phyloP scores from a whole-genome alignment of 2,113 vertebrate species.

The Engraulis encrasicolus region DNA sequence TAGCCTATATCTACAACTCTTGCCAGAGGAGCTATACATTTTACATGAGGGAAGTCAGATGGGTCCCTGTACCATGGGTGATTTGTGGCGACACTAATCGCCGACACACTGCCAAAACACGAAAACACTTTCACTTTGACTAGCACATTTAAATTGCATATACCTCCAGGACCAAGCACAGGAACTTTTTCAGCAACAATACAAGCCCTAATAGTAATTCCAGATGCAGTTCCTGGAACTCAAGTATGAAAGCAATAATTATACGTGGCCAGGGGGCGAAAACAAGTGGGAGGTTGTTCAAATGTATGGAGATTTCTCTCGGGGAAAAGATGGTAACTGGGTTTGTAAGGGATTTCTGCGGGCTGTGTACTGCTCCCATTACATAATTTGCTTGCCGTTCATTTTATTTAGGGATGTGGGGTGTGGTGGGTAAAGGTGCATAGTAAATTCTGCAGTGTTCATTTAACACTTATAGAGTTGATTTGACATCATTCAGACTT shows the following conservation, averaged over 20 bases:
- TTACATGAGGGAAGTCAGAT: neutral
- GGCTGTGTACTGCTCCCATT: conserved; percentile 45
- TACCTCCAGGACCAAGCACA: neutral
- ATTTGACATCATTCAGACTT: too few species aligned
- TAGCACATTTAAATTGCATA: neutral
- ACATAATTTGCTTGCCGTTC: conserved; percentile 50
- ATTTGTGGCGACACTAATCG: neutral
- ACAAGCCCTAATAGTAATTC: conserved; percentile 7
- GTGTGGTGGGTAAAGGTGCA: too few species aligned
- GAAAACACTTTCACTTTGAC: conserved; percentile 3
- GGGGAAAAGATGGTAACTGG: conserved; percentile 33
- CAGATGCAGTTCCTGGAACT: conserved; percentile 33
- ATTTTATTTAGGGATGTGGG: conserved; percentile 29
- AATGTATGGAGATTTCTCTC: conserved; percentile 37
- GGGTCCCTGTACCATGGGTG: neutral
- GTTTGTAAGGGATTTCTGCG: conserved; percentile 26
- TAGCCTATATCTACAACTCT: too few species aligned
- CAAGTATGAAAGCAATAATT: conserved; percentile 36
- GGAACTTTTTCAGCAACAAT: conserved; percentile 17
- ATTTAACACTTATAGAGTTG: too few species aligned
- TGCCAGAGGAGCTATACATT: neutral
- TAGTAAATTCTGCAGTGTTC: too few species aligned
- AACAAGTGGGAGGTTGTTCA: conserved; percentile 34
- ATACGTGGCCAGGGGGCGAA: conserved; percentile 35
- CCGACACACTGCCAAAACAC: conserved; percentile 6